Percentiles rank a stretch among this genome's conserved stretches.
Conservation (phyloP, 2,113 vertebrate species). For the Oncorhynchus kisutch region DNA sequence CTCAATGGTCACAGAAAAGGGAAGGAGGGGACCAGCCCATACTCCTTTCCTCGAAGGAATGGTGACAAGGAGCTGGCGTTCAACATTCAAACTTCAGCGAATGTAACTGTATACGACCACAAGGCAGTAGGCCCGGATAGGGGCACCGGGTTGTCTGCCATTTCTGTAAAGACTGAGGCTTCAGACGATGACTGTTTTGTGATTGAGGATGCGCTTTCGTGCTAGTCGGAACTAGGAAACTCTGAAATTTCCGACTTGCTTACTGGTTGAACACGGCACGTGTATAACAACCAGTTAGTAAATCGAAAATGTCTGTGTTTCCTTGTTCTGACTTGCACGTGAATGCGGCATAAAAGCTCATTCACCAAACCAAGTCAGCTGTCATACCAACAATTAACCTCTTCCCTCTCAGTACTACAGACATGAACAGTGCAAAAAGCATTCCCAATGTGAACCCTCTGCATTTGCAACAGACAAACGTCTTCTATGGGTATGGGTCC, state of each 20-base stretch:
- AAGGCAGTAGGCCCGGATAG: constrained; percentile 23
- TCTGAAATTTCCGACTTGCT: too few relatives aligned
- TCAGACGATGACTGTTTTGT: constrained; percentile 67
- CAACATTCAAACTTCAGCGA: constrained; percentile 16
- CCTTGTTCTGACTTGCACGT: too few relatives aligned
- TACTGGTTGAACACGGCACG: too few relatives aligned
- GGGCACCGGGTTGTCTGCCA: background rate
- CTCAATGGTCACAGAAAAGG: constrained; percentile 16
- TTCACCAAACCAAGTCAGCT: constrained; percentile 36
- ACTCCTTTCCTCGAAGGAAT: constrained; percentile 36
- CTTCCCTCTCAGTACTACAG: constrained; percentile 58
- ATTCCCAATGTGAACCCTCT: background rate
- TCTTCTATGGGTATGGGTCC: background rate
- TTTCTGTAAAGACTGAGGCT: constrained; percentile 20
- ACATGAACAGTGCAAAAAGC: constrained; percentile 35
- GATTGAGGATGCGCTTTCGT: constrained; percentile 52
- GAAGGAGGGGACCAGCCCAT: background rate
- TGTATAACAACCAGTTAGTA: constrained; percentile 9
- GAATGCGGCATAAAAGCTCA: background rate
- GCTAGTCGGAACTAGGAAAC: too few relatives aligned
- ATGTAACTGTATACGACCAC: constrained; percentile 23
- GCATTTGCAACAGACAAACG: too few relatives aligned
- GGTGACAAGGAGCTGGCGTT: constrained; percentile 21
- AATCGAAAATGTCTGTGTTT: too few relatives aligned
- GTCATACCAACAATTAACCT: constrained; percentile 59